Evolutionary conservation across 2,797 vertebrate genomes (phyloP).

Genomic region (Crypturellus tataupa): DNA sequence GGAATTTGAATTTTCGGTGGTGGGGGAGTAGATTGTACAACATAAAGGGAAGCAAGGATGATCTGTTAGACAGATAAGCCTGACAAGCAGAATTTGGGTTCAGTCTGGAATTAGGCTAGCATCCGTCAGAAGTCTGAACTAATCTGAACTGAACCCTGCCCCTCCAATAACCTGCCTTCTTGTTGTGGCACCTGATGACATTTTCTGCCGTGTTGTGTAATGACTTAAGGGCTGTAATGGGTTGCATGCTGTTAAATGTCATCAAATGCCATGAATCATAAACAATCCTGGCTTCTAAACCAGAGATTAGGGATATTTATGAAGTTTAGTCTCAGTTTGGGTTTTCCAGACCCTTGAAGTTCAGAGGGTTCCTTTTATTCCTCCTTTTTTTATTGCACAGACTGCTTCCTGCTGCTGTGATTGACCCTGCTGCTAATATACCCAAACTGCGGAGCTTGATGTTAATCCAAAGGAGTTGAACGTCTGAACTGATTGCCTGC

Average conservation of each 20-base stretch:
- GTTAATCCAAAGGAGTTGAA: constrained; percentile 44
- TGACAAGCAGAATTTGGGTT: constrained; percentile 56
- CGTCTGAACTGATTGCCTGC: constrained; percentile 49
- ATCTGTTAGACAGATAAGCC: constrained; percentile 49
- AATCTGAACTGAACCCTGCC: constrained; percentile 57
- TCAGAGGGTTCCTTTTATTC: constrained; percentile 57
- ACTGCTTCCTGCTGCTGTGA: constrained; percentile 44
- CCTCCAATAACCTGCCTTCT: constrained; percentile 66
- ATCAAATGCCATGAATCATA: constrained; percentile 74
- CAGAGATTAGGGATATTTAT: constrained; percentile 74
- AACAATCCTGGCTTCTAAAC: constrained; percentile 71
- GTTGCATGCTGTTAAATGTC: constrained; percentile 69
- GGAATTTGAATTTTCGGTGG: constrained; percentile 24
- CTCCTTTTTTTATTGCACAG: constrained; percentile 37
- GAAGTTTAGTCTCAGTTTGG: constrained; percentile 72
- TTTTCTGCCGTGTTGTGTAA: constrained; percentile 64
- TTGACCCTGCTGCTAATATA: constrained; percentile 66
- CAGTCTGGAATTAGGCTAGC: constrained; percentile 23
- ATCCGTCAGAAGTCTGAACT: constrained; percentile 49
- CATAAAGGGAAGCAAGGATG: constrained; percentile 19
- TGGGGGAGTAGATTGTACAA: background rate
- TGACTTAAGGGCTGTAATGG: constrained; percentile 70
- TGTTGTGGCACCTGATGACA: constrained; percentile 65
- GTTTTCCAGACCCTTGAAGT: constrained; percentile 69
- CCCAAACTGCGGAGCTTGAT: constrained; percentile 41